Evolutionary conservation across 2,113 vertebrate genomes (phyloP).

Genomic region (Clupea harengus): DNA sequence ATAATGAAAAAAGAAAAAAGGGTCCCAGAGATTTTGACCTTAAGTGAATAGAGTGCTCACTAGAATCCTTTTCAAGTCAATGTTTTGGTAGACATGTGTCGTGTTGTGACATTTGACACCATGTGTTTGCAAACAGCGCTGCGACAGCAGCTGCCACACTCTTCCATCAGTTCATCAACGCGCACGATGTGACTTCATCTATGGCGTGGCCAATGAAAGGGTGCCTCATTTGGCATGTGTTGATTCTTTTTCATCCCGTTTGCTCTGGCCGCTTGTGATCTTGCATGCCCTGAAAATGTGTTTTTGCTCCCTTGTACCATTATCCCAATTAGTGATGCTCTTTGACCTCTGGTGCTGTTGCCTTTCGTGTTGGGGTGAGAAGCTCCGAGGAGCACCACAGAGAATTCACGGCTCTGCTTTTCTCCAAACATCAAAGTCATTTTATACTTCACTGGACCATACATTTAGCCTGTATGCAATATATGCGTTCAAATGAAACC

Average conservation of each 20-base stretch:
- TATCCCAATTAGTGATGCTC: constrained; percentile 63
- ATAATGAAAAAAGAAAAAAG: background rate
- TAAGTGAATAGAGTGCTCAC: background rate
- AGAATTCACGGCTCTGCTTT: background rate
- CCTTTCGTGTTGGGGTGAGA: constrained; percentile 28
- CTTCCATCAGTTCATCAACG: background rate
- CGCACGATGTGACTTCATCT: background rate
- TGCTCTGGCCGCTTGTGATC: constrained; percentile 49
- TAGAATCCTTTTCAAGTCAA: background rate
- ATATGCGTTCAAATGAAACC: background rate
- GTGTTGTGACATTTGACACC: constrained; percentile 9
- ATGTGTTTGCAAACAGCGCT: constrained; percentile 8
- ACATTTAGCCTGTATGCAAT: background rate
- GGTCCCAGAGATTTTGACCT: background rate
- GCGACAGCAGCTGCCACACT: background rate
- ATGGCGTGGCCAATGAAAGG: background rate
- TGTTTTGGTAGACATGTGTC: constrained; percentile 5
- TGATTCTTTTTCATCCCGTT: constrained; percentile 42
- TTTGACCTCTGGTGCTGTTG: constrained; percentile 52
- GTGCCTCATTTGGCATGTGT: constrained; percentile 55
- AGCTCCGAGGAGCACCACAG: constrained; percentile 16
- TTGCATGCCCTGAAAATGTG: constrained; percentile 48
- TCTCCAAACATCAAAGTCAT: background rate
- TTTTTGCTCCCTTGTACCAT: constrained; percentile 60
- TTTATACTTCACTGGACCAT: background rate